Evolutionary conservation across 2,888 invertebrate species (phyloP).

Genomic region (Tanytarsus gracilentus): DNA sequence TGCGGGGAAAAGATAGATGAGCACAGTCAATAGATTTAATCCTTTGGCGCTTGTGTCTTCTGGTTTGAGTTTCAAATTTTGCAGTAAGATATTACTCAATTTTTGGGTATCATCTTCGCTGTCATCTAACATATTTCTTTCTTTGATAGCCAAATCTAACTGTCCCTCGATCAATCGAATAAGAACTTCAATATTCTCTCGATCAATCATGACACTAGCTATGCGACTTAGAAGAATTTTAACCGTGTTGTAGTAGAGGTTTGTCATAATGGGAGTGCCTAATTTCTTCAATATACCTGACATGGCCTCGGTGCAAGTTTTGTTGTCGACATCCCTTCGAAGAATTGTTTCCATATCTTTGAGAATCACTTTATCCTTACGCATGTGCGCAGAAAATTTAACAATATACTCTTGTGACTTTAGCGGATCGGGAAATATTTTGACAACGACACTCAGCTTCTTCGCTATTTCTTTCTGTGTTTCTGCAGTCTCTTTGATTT

Average conservation of each 20-base stretch:
- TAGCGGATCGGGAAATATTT: conserved; percentile 65
- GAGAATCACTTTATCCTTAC: conserved; percentile 58
- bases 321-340: conserved; percentile 83
- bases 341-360: conserved; percentile 81
- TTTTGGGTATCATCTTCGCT: neutral
- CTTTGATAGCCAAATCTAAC: conserved; percentile 6
- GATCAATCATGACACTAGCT: conserved; percentile 94
- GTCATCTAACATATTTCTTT: conserved; percentile 52
- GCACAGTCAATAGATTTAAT: conserved; percentile 71
- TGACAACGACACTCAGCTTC: conserved; percentile 40
- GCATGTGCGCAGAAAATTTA: conserved; percentile 71
- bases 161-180: conserved; percentile 40
- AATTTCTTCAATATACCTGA: conserved; percentile 76
- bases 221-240: conserved; percentile 91
- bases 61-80: conserved; percentile 49
- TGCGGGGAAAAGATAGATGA: conserved; percentile 62
- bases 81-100: neutral
- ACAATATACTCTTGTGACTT: conserved; percentile 82
- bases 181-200: conserved; percentile 69
- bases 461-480: conserved; percentile 63
- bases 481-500: conserved; percentile 55
- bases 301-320: conserved; percentile 87
- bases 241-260: conserved; percentile 89
- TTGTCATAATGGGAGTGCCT: conserved; percentile 90
- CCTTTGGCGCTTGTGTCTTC: conserved; percentile 82